Evolutionary conservation across 2,797 vertebrate genomes (phyloP).

Genomic region (Dicrostonyx torquatus): DNA sequence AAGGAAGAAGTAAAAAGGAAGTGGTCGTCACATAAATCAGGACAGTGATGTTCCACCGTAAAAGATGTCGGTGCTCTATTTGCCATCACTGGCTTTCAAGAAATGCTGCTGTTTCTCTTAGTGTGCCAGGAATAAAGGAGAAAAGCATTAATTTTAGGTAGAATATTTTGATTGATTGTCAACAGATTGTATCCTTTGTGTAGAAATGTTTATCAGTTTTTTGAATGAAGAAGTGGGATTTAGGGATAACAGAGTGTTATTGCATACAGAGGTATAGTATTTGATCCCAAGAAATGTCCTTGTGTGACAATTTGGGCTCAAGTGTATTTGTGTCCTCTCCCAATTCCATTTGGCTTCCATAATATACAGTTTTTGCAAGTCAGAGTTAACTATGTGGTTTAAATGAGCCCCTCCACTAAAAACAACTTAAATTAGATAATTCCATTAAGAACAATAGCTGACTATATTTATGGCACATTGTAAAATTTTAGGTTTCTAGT

Average conservation of each 20-base stretch:
- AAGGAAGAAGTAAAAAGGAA: background rate
- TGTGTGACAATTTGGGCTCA: background rate
- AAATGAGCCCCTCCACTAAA: background rate
- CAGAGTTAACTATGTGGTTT: background rate
- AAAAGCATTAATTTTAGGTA: slow-evolving; percentile 15
- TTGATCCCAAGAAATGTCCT: background rate
- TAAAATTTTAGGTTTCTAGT: slow-evolving; percentile 23
- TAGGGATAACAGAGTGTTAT: background rate
- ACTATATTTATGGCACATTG: background rate
- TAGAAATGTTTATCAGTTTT: background rate
- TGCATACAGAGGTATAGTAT: background rate
- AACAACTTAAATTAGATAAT: slow-evolving; percentile 2
- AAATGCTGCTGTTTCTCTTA: background rate
- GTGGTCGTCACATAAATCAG: background rate
- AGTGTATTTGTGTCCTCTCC: background rate
- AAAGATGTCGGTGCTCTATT: background rate
- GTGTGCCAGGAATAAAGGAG: background rate
- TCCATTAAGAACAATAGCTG: slow-evolving; percentile 16
- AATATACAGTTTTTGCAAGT: background rate
- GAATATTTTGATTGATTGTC: background rate
- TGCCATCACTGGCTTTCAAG: background rate
- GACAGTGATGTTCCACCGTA: background rate
- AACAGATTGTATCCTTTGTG: background rate
- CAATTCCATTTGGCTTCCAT: background rate
- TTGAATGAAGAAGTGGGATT: background rate